A percentile compares a stretch with the other conserved stretches of the same genome.
These are phyloP conservation scores for Eilema caniola DNA, from an alignment of 2,888 invertebrate genomes.

Conservation along the genomic window DNA sequence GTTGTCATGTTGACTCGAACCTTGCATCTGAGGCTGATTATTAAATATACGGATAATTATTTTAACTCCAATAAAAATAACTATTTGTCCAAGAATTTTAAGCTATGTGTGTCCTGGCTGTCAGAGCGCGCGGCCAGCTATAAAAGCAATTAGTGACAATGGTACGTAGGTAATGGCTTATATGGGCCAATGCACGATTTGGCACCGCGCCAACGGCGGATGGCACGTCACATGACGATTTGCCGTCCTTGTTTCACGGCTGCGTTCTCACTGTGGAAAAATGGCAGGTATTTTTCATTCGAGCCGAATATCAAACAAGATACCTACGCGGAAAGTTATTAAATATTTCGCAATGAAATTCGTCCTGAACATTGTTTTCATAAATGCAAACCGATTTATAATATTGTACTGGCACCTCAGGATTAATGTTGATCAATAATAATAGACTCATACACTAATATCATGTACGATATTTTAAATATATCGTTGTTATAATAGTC, in stretches of 20 bases:
- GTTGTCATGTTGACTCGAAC: too few species aligned
- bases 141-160: constrained; percentile 78
- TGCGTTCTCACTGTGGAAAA: constrained; percentile 40
- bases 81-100: constrained; percentile 46
- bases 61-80: constrained; percentile 30
- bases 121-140: constrained; percentile 54
- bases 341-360: constrained; percentile 47
- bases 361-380: constrained; percentile 11
- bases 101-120: constrained; percentile 55
- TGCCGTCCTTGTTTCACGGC: constrained; percentile 38
- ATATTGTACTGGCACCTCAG: constrained; percentile 5
- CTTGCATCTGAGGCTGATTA: not conserved
- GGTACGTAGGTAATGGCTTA: constrained; percentile 70
- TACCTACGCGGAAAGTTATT: constrained; percentile 52
- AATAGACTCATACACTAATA: not conserved
- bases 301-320: constrained; percentile 53
- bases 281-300: constrained; percentile 62
- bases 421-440: not conserved
- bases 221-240: constrained; percentile 27
- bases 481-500: too few species aligned
- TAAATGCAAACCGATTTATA: constrained; percentile 13
- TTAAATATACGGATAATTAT: not conserved
- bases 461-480: not conserved
- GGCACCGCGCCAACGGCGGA: constrained; percentile 55
- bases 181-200: constrained; percentile 65